Evolutionary conservation across 2,797 vertebrate species (phyloP).

Genomic region (Gymnopithys bicolor): DNA sequence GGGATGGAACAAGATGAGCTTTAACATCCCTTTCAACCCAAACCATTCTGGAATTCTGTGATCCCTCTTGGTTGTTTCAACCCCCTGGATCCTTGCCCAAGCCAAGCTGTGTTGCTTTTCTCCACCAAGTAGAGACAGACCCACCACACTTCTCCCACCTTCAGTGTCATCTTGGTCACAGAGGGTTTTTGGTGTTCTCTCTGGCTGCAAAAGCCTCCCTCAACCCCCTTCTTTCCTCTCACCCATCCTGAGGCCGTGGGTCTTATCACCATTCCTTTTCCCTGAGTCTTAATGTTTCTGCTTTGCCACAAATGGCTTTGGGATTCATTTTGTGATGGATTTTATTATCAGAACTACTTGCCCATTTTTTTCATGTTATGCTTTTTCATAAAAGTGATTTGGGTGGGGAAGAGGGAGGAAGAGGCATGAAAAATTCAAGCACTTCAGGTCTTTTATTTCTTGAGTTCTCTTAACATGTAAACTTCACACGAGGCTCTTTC

Average conservation of each 20-base stretch:
- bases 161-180: rapidly evolving
- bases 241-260: rapidly evolving
- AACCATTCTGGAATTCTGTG: not conserved
- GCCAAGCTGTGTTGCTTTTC: not conserved
- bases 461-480: not conserved
- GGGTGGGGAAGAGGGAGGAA: rapidly evolving
- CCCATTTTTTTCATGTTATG: not conserved
- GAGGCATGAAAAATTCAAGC: not conserved
- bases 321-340: not conserved
- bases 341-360: not conserved
- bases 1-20: rapidly evolving
- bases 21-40: not conserved
- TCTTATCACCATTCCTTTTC: not conserved
- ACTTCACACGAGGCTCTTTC: not conserved
- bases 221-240: not conserved
- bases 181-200: not conserved
- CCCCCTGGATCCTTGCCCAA: not conserved
- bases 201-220: rapidly evolving
- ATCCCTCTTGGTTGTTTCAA: not conserved
- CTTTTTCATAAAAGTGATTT: not conserved
- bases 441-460: not conserved
- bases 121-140: not conserved
- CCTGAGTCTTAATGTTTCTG: not conserved
- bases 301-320: not conserved
- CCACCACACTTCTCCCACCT: rapidly evolving